Evolutionary conservation across 2,797 vertebrate genomes (phyloP), one percentile per base, ranked within the genome.

Genomic region (Acanthis flammea): DNA sequence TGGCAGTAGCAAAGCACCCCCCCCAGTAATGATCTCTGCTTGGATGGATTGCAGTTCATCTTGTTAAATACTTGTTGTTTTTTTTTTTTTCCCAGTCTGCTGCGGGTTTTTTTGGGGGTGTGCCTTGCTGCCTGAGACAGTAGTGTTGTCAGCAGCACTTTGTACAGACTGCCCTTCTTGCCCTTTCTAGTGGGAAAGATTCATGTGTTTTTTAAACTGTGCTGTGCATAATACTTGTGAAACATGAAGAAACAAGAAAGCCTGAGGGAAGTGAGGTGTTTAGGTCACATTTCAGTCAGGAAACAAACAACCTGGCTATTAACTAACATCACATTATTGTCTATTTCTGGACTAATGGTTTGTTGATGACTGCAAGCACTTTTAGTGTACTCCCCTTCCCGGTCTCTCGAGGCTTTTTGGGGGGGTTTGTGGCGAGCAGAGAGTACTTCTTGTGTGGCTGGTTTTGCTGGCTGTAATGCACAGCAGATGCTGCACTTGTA

Each of bases 41-140:
- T 76, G 60, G 47, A 42, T 30, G n/a, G 47, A 28, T 71, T 77
- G 22, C 28, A 71, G 44, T 9, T 74, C 22, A 58, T 39, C 30
- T 55, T 58, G 27, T 72, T 61, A 73, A 79, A 8, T 58, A 50
- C 7, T 70, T 42, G 1, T 7, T 2, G 0, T 1, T 39, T 44
- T 54, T 41, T 72, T 41, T 62, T 42, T 31, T 42, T 19, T 5
- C 42, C 72, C n/a, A 41, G 15, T 48, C 10, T 90, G 22, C 19
- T 33, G 18, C 5, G 7, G 0, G 0, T 11, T 74, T 48, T 78
- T n/a, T 7, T 2, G 0, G 6, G n/a, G 30, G 9, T 57, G 22
- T 60, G 39, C 42, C 23, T 70, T 22, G 28, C 68, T 83, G 6
- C 50, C 35, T 19, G 47, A 62, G 39, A 30, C 21, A n/a, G 14